Evolutionary conservation across 92 coral and sea anemone genomes (phyloP).

Genomic region (Parazoanthus swiftii): DNA sequence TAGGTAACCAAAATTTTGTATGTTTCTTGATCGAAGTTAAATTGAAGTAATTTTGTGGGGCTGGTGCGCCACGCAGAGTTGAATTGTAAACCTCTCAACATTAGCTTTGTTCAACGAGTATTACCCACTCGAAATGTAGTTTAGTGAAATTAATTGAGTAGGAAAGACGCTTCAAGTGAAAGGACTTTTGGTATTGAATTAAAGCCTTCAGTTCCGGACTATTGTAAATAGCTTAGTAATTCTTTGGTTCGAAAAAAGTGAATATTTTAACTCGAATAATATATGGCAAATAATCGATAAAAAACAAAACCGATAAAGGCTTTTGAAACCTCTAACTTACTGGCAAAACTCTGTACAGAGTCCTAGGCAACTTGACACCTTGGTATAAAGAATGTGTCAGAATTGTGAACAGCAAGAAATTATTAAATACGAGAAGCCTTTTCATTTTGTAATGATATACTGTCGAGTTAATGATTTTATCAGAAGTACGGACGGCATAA

Average conservation of each 20-base stretch:
- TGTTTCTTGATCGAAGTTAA: background rate
- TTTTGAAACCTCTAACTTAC: background rate
- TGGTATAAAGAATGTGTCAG: slow-evolving; percentile 10
- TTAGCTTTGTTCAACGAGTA: slow-evolving; percentile 20
- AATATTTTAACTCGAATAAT: slow-evolving; percentile 12
- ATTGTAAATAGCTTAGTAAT: slow-evolving; percentile 39
- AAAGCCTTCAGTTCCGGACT: slow-evolving; percentile 42
- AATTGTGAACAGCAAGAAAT: background rate
- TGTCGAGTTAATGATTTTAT: slow-evolving; percentile 33
- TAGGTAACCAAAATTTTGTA: background rate
- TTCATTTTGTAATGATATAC: slow-evolving; percentile 23
- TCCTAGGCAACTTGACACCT: slow-evolving; percentile 8
- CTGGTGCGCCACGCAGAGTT: background rate
- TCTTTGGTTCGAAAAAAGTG: slow-evolving; percentile 19
- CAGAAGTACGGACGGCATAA: background rate
- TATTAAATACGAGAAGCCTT: slow-evolving; percentile 16
- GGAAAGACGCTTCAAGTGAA: slow-evolving; percentile 18
- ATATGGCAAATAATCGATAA: background rate
- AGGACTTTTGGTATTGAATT: slow-evolving; percentile 42
- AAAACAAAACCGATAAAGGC: background rate
- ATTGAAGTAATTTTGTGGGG: background rate
- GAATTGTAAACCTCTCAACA: background rate
- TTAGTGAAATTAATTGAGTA: slow-evolving; percentile 37
- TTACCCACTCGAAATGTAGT: slow-evolving; percentile 28
- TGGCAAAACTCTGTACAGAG: background rate